Evolutionary conservation across 23 tunicate species (phyloP), one percentile per base, ranked within the genome.

Genomic region (Styela plicata): DNA sequence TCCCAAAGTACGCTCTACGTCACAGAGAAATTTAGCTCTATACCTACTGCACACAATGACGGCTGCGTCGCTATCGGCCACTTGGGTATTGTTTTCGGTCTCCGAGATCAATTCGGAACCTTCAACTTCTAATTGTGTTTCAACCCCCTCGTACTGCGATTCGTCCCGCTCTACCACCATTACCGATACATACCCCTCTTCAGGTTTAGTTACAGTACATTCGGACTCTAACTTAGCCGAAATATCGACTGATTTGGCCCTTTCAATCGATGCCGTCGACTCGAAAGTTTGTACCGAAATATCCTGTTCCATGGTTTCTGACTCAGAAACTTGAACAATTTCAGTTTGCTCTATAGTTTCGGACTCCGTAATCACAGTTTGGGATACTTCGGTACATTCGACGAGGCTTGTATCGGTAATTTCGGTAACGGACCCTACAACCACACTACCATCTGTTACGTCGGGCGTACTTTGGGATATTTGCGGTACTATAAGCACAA

Each of bases 1-100:
- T 44, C 81, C 81, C 81, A 76, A 76, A 76, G 81, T 76, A 76
- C 81, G 81, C 66, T 76, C 81, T 20, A 76, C 81, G 81, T 76
- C 81, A 76, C 81, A 76, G 26, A 76, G 52, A 76, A 76, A 76
- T 44, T 76, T 76, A 26, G 81, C 36, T 27, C 81, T 76, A 76
- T n/a, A 76, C 53, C 66, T 76, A 53, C 37, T 53, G 81, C 81
- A 76, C 64, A 76, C 66, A 36, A 53, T 57, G 81, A 76, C 81
- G 81, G 81, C 64, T 76, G 66, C 66, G 66, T 76, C 81, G 66
- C 81, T 53, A 5, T 29, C 37, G 66, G 81, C 81, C 81, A 76
- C 81, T 33, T 76, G 63, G 27, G 36, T 57, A 52, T 44, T 29
- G n/a, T 1, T 44, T 44, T 76, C 81, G 29, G 57, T 44, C 13